A percentile compares a stretch with the other conserved stretches of the same genome.
phyloP scores from a whole-genome alignment of 2,888 invertebrate genomes.

The Halictus ligatus region DNA sequence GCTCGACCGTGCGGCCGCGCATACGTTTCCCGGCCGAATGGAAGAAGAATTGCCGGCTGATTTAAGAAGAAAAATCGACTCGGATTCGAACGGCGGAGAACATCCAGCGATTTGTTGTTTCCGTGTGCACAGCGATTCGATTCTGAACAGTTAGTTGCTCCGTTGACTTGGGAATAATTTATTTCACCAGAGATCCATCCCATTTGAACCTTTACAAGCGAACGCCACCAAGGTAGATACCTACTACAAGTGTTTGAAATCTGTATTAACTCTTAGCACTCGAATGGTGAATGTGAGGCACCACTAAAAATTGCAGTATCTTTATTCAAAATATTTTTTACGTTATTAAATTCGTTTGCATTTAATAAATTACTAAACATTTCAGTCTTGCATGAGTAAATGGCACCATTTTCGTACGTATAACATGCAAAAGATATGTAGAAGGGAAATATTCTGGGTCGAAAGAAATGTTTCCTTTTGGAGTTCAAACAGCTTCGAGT shows the following conservation, averaged over 20 bases:
- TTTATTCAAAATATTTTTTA: too few relatives aligned
- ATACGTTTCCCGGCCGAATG: neutral
- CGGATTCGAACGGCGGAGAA: neutral
- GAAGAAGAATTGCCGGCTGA: constrained; percentile 15
- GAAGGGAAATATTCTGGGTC: too few relatives aligned
- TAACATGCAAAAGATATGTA: too few relatives aligned
- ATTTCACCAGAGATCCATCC: neutral
- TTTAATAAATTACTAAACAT: too few relatives aligned
- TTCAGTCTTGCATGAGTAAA: too few relatives aligned
- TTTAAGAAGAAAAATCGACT: constrained; percentile 22
- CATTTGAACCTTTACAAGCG: neutral
- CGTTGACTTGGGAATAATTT: neutral
- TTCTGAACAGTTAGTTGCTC: neutral
- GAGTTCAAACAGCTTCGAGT: too few relatives aligned
- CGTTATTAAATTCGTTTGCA: too few relatives aligned
- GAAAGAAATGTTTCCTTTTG: too few relatives aligned
- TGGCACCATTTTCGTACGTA: too few relatives aligned
- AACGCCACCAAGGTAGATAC: neutral
- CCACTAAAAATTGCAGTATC: too few relatives aligned
- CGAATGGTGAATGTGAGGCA: too few relatives aligned
- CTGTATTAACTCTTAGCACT: neutral
- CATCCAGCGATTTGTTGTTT: neutral
- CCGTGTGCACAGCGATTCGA: neutral
- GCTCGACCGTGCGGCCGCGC: neutral
- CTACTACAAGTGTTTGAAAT: neutral